Conservation (phyloP, 2,113 vertebrate genomes). For the Campylomormyrus tamandua region DNA sequence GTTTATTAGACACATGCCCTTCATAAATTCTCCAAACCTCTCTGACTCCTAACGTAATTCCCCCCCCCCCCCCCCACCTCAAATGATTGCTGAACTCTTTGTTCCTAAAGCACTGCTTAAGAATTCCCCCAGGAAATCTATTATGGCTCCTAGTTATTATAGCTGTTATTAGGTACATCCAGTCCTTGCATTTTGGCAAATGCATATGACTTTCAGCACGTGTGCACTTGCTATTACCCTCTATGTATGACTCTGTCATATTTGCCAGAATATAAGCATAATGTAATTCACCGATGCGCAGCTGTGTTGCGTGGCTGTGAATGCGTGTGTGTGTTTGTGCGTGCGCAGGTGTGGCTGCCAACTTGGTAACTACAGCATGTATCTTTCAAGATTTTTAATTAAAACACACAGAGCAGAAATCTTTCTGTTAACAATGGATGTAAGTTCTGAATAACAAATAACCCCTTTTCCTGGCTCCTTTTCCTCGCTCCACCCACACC, state of each 20-base stretch:
- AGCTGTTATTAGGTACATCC: background rate
- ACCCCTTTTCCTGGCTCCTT: background rate
- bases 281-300: background rate
- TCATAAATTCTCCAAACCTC: background rate
- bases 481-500: background rate
- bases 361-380: background rate
- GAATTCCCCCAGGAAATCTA: background rate
- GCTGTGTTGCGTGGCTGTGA: background rate
- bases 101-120: conserved; percentile 1
- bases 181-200: background rate
- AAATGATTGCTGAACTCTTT: background rate
- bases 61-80: background rate
- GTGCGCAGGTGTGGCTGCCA: background rate
- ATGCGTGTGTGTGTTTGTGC: background rate
- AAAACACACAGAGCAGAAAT: background rate
- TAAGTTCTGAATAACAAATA: background rate
- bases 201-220: background rate
- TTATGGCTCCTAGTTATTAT: background rate
- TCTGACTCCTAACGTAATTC: background rate
- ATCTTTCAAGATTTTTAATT: background rate
- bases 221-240: background rate
- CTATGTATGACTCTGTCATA: background rate
- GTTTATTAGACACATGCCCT: background rate
- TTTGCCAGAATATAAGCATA: background rate
- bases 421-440: background rate